Percentiles rank a stretch among this genome's conserved stretches.
Conservation (phyloP, 92 coral and sea anemone genomes). For the Metridium senile region DNA sequence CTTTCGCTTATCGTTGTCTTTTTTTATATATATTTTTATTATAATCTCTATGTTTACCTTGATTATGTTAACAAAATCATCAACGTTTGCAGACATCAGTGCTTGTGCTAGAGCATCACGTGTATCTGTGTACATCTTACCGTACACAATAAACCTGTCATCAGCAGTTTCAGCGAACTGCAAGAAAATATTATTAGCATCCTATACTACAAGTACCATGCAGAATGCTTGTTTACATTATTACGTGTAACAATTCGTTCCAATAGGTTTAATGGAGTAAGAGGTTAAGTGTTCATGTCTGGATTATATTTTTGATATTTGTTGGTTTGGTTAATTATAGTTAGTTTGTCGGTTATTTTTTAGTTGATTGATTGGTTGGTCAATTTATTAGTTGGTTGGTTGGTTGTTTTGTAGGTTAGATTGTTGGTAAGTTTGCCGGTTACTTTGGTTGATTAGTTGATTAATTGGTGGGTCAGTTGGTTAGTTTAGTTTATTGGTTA, state of each 20-base stretch:
- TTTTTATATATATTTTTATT: not conserved
- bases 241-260: too few relatives aligned
- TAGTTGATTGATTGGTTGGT: not conserved
- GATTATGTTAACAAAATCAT: slow-evolving; percentile 31
- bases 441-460: not conserved
- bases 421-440: not conserved
- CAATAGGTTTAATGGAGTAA: too few relatives aligned
- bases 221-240: too few relatives aligned
- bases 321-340: too few relatives aligned
- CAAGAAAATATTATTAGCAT: not conserved
- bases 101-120: slow-evolving; percentile 72
- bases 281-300: too few relatives aligned
- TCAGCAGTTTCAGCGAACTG: slow-evolving; percentile 56
- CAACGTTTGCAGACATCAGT: slow-evolving; percentile 44
- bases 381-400: not conserved
- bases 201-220: too few relatives aligned
- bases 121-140: slow-evolving; percentile 51
- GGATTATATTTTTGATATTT: too few relatives aligned
- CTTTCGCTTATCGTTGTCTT: too few relatives aligned
- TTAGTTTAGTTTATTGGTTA: not conserved
- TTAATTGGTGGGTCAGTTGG: not conserved
- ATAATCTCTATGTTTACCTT: slow-evolving; percentile 37
- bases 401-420: not conserved
- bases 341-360: too few relatives aligned
- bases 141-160: slow-evolving; percentile 73